phyloP scores from a whole-genome alignment of 2,797 vertebrate species.

The Vireo griseus region DNA sequence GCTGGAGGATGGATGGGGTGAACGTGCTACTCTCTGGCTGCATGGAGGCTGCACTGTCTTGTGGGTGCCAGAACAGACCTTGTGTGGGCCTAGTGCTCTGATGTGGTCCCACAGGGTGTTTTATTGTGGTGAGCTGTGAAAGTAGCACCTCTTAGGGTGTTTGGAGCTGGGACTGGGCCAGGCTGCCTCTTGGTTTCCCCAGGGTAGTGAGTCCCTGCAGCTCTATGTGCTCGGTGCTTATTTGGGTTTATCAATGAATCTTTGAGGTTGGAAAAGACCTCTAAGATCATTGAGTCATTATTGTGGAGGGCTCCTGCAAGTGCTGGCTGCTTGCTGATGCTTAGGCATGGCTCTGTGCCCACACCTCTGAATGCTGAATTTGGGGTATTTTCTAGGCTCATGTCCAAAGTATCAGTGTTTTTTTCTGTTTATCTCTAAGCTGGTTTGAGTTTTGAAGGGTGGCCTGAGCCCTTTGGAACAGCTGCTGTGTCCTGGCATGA shows the following conservation, averaged over 20 bases:
- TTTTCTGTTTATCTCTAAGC: neutral
- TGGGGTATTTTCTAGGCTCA: neutral
- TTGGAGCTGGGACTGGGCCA: neutral
- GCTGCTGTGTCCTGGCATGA: accelerated
- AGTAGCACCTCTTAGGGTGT: accelerated
- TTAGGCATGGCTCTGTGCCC: neutral
- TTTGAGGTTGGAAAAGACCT: neutral
- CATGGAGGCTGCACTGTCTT: neutral
- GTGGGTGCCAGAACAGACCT: neutral
- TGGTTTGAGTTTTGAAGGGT: neutral
- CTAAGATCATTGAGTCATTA: neutral
- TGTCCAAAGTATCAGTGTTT: accelerated
- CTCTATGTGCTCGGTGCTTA: accelerated
- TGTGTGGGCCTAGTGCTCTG: neutral
- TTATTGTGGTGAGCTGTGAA: neutral
- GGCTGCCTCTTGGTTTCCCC: neutral
- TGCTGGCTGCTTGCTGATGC: accelerated
- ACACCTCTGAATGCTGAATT: neutral
- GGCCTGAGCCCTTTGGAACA: neutral
- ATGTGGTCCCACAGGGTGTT: neutral
- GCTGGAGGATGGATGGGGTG: neutral
- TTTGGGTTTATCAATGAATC: neutral
- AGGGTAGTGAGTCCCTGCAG: neutral
- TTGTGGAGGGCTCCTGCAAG: accelerated
- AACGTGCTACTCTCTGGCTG: accelerated